Base-by-base conservation (phyloP, 2,888 invertebrate species). In the Theristus sp. region DNA sequence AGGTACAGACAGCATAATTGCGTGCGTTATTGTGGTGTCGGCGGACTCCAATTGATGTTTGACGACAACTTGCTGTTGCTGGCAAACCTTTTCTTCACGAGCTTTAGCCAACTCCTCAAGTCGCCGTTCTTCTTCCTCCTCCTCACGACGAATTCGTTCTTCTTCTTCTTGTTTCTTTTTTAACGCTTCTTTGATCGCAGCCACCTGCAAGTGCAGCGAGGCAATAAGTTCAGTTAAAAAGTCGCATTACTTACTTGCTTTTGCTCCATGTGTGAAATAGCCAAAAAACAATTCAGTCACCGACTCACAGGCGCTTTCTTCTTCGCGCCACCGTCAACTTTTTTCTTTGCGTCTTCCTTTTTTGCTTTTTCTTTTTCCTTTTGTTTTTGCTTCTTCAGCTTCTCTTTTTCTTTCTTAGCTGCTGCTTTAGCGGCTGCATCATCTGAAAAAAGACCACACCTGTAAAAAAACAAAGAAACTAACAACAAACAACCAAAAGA, bases 81-180 rank as follows among this genome's bases (percentile, higher is more conserved):
- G n/a, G n/a, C n/a, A n/a, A n/a, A n/a, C n/a, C n/a, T n/a, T n/a
- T n/a, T n/a, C n/a, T n/a, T n/a, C n/a, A n/a, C n/a, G n/a, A n/a
- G 87, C 76, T 62, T 84, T 76, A 67, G 82, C 79, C 72, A 82
- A 77, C 55, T 69, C 25, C 6, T n/a, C 13, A 10, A 47, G 17
- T 24, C 62, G 28, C 25, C 64, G 59, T 61, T 84, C 75, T 65
- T 83, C 84, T 77, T 89, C 75, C 57, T 70, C 68, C 52, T 88
- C 87, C 69, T 84, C 83, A 64, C 80, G 80, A 29, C 79, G 65
- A 59, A 65, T 62, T 25, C 73, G 67, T 59, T 74, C 74, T 62
- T 75, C 71, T 60, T 90, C 89, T 74, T 90, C 90, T 71, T 67
- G 69, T 54, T 74, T 67, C 60, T 70, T 70, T 60, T 71, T 68